A percentile compares a stretch with the other conserved stretches of the same genome.
phyloP scores from a whole-genome alignment of 2,888 invertebrate genomes.

The Drosophila mulleri region DNA sequence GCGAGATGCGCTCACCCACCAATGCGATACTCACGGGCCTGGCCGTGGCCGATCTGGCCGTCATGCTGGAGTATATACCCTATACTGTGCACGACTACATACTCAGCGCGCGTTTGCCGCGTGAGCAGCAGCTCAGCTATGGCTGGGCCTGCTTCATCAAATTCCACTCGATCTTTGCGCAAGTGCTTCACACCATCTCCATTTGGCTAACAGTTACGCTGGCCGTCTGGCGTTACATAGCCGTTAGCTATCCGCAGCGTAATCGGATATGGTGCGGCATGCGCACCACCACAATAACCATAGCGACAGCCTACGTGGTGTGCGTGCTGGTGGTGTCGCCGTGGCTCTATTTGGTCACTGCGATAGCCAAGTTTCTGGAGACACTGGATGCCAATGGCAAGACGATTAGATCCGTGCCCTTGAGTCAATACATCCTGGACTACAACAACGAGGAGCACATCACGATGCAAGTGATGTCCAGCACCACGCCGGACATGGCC shows the following conservation, averaged over 20 bases:
- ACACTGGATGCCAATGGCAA: slow-evolving; percentile 82
- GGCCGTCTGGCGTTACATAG: slow-evolving; percentile 96
- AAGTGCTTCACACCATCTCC: slow-evolving; percentile 95
- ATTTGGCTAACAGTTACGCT: slow-evolving; percentile 96
- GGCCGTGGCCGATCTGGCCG: slow-evolving; percentile 95
- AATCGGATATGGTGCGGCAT: slow-evolving; percentile 94
- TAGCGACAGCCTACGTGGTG: slow-evolving; percentile 91
- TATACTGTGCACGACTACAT: slow-evolving; percentile 93
- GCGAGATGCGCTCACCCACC: slow-evolving; percentile 96
- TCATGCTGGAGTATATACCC: slow-evolving; percentile 98
- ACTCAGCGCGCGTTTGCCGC: slow-evolving; percentile 85
- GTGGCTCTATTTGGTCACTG: slow-evolving; percentile 92
- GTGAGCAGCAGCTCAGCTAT: slow-evolving; percentile 88
- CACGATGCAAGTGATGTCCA: slow-evolving; percentile 73
- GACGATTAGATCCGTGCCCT: slow-evolving; percentile 70
- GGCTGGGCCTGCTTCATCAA: slow-evolving; percentile 93
- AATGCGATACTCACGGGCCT: slow-evolving; percentile 96
- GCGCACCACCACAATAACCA: slow-evolving; percentile 91
- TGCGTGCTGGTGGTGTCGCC: slow-evolving; percentile 90
- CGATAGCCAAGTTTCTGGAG: slow-evolving; percentile 88
- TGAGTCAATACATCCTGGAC: slow-evolving; percentile 76
- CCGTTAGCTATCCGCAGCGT: slow-evolving; percentile 93
- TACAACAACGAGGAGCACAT: slow-evolving; percentile 68
- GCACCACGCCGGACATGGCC: slow-evolving; percentile 68
- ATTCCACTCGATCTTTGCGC: slow-evolving; percentile 95